Percentiles rank a stretch among this genome's conserved stretches.
Conservation (phyloP, 2,888 invertebrate species). For the Caenorhabditis sp. region DNA sequence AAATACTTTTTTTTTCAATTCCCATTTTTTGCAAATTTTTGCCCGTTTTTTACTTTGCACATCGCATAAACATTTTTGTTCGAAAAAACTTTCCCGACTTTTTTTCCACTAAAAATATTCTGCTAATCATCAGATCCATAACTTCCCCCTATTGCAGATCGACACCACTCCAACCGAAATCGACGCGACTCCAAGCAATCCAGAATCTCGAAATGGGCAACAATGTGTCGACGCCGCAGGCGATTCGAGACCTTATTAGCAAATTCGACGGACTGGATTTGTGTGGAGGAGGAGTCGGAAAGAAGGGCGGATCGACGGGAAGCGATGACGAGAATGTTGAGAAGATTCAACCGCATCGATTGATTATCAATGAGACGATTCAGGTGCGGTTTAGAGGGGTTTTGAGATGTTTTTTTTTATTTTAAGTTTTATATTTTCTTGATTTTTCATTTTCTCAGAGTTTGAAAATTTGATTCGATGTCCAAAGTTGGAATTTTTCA, state of each 20-base stretch:
- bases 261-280: conserved; percentile 36
- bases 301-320: conserved; percentile 10
- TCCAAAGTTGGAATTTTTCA: neutral
- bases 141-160: conserved; percentile 12
- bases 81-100: too few relatives aligned
- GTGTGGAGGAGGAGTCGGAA: too few relatives aligned
- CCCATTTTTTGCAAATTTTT: too few relatives aligned
- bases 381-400: conserved; percentile 17
- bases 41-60: too few relatives aligned
- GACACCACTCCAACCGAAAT: conserved; percentile 17
- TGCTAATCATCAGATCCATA: too few relatives aligned
- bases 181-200: conserved; percentile 12
- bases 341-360: conserved; percentile 36
- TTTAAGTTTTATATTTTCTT: too few relatives aligned
- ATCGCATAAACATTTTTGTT: too few relatives aligned
- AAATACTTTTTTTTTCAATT: too few relatives aligned
- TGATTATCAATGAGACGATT: conserved; percentile 31
- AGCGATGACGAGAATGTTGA: conserved; percentile 32
- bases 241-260: conserved; percentile 32
- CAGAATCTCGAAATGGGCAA: conserved; percentile 34
- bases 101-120: too few relatives aligned
- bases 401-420: too few relatives aligned
- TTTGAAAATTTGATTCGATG: neutral
- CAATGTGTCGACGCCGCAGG: conserved; percentile 32
- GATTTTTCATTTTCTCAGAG: too few relatives aligned